phyloP scores from a whole-genome alignment of 1,140 invertebrate species.

The Nephila pilipes region DNA sequence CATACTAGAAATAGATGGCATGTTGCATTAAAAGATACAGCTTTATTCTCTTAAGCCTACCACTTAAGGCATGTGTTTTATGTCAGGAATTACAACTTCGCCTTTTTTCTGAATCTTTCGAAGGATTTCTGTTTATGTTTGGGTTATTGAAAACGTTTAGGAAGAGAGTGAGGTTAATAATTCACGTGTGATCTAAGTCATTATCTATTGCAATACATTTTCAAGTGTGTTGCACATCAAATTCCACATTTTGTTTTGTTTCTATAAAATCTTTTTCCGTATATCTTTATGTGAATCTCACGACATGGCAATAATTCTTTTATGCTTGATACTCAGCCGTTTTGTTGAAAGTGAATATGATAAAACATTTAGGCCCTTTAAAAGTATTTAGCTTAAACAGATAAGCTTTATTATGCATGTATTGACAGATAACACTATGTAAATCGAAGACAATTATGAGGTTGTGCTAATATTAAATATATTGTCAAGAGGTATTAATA shows the following conservation, averaged over 20 bases:
- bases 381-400: too few relatives aligned
- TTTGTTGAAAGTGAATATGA: too few relatives aligned
- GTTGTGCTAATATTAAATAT: too few relatives aligned
- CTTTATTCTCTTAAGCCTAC: conserved; percentile 10
- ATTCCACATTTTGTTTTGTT: too few relatives aligned
- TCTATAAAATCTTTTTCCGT: too few relatives aligned
- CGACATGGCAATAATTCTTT: background rate
- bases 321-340: too few relatives aligned
- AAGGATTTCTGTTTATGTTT: background rate
- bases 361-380: too few relatives aligned
- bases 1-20: background rate
- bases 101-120: background rate
- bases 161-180: background rate
- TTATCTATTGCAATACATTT: background rate
- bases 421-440: too few relatives aligned
- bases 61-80: conserved; percentile 14
- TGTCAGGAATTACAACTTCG: background rate
- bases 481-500: too few relatives aligned
- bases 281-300: too few relatives aligned
- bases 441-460: too few relatives aligned
- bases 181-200: background rate
- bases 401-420: too few relatives aligned
- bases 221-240: background rate
- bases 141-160: background rate
- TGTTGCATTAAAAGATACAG: conserved; percentile 20